A percentile compares a stretch with the other conserved stretches of the same genome.
Evolutionary conservation across 2,888 invertebrate genomes (phyloP).

Genomic region (Clanis bilineata): DNA sequence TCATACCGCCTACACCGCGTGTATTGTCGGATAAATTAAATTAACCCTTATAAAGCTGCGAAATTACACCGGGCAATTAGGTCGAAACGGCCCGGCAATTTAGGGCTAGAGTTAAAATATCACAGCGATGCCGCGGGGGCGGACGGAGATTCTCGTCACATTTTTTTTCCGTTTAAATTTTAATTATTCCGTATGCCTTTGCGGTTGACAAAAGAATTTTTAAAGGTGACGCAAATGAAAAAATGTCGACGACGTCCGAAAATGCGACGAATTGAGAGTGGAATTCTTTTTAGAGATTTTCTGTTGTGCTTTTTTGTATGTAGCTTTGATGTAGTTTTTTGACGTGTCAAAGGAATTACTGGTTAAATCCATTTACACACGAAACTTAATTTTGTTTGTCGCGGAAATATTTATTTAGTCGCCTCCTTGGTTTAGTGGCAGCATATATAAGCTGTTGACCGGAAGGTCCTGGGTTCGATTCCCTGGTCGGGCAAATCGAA

Average conservation of each 20-base stretch:
- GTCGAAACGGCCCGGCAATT: constrained; percentile 54
- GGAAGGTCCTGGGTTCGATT: too few species aligned
- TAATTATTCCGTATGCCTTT: constrained; percentile 51
- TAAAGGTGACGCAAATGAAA: constrained; percentile 36
- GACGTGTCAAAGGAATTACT: too few species aligned
- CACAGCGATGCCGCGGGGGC: constrained; percentile 40
- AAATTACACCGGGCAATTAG: constrained; percentile 67
- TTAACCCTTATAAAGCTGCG: constrained; percentile 60
- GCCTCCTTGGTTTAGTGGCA: too few species aligned
- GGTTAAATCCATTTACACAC: too few species aligned
- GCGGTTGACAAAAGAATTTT: constrained; percentile 47
- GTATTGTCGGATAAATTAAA: constrained; percentile 58
- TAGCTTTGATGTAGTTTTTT: too few species aligned
- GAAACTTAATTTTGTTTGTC: too few species aligned
- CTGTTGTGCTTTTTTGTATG: background rate
- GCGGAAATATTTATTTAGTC: too few species aligned
- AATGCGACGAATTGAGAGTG: constrained; percentile 17
- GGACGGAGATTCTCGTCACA: constrained; percentile 33
- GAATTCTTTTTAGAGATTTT: constrained; percentile 13
- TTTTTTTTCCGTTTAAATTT: constrained; percentile 48
- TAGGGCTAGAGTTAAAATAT: constrained; percentile 61
- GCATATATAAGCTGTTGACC: too few species aligned
- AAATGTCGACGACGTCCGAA: constrained; percentile 34
- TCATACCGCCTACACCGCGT: constrained; percentile 26
- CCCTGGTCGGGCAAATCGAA: too few species aligned